A percentile compares a stretch with the other conserved stretches of the same genome.
These are phyloP conservation scores for Chamaedrilus cognettii DNA, from an alignment of 2,888 invertebrate genomes.

Conservation along the genomic window DNA sequence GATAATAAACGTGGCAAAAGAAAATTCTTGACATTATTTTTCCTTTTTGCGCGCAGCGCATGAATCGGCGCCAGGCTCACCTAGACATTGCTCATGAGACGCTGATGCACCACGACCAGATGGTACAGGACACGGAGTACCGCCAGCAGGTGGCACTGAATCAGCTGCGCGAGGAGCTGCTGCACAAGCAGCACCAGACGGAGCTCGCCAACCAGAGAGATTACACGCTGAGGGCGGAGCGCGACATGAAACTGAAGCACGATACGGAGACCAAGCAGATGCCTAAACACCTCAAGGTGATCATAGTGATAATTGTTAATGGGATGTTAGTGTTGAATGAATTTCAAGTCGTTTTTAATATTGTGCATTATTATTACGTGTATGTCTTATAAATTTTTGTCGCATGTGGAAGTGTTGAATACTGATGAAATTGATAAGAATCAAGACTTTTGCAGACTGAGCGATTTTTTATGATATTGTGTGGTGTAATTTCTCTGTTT, in stretches of 20 bases:
- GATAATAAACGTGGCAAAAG: too few species aligned
- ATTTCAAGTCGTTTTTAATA: too few species aligned
- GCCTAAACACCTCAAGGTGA: slow-evolving; percentile 97
- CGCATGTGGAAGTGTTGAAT: too few species aligned
- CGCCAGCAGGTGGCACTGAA: slow-evolving; percentile 86
- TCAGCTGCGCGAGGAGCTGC: slow-evolving; percentile 71
- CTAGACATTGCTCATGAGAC: slow-evolving; percentile 93
- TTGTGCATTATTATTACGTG: too few species aligned
- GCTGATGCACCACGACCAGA: slow-evolving; percentile 94
- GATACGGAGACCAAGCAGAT: slow-evolving; percentile 96
- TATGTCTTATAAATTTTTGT: too few species aligned
- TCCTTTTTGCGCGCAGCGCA: slow-evolving; percentile 68
- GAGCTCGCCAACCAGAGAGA: slow-evolving; percentile 85
- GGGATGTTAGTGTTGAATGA: too few species aligned
- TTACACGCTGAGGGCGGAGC: slow-evolving; percentile 92
- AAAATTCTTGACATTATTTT: too few species aligned
- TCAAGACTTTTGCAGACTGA: too few species aligned
- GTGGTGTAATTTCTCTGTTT: too few species aligned
- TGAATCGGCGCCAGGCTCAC: slow-evolving; percentile 93
- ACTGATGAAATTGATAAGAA: too few species aligned
- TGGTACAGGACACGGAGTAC: slow-evolving; percentile 94
- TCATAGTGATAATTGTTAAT: too few species aligned
- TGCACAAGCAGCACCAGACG: slow-evolving; percentile 80
- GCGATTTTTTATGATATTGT: too few species aligned
- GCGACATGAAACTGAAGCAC: slow-evolving; percentile 95